These are phyloP conservation scores for Clunio marinus DNA, from an alignment of 2,888 invertebrate species.

Conservation along the genomic window DNA sequence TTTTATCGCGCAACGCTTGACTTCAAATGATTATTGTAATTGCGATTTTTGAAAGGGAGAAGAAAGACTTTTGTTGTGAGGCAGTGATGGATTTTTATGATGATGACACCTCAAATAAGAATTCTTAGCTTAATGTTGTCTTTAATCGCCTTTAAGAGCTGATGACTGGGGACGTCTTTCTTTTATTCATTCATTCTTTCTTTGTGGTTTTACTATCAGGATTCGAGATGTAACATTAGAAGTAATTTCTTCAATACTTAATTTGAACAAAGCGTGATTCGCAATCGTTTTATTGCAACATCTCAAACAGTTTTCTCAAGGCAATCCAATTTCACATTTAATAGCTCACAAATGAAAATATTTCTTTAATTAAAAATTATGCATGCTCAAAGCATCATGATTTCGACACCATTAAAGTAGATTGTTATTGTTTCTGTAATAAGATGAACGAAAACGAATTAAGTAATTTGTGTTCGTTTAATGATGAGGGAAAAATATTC, in stretches of 20 bases:
- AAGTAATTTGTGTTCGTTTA: conserved; percentile 4
- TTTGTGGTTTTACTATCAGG: no score
- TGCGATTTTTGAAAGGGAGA: not conserved
- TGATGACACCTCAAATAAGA: not conserved
- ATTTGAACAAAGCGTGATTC: no score
- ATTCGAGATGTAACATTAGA: no score
- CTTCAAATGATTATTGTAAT: not conserved
- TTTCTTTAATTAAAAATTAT: conserved; percentile 21
- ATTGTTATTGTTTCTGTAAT: conserved; percentile 11
- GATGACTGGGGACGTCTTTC: not conserved
- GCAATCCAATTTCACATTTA: not conserved
- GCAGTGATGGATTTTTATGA: conserved; percentile 12
- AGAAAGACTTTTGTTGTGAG: not conserved
- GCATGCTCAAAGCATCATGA: not conserved
- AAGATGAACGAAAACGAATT: conserved; percentile 9
- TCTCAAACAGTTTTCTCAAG: not conserved
- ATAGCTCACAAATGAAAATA: conserved; percentile 11
- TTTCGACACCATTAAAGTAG: not conserved
- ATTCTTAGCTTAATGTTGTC: no score
- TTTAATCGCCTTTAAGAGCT: no score
- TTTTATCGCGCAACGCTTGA: not conserved
- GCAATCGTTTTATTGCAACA: no score
- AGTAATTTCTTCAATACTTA: no score
- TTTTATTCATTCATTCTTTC: no score
- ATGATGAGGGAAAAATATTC: not conserved